Base-by-base conservation (phyloP, 2,888 invertebrate genomes). In the Listrodromus nycthemerus region DNA sequence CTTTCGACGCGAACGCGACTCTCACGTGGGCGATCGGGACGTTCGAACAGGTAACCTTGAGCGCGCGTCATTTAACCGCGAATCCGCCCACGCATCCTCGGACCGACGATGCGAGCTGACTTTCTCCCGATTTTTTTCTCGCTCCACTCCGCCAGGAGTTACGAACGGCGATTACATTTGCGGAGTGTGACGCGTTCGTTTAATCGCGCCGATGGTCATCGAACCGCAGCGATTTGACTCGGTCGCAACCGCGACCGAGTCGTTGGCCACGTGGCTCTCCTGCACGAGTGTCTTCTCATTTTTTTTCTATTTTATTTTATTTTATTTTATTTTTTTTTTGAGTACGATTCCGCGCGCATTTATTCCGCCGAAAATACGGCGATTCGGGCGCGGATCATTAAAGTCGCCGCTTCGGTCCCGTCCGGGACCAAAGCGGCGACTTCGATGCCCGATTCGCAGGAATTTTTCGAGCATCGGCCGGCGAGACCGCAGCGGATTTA, bases 361-460 rank as follows among this genome's bases (percentile, higher is more conserved):
- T n/a, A n/a, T n/a, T n/a, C n/a, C n/a, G n/a, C n/a, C n/a, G n/a
- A n/a, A n/a, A n/a, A n/a, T n/a, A 41, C 41, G 55, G 2, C 30
- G 33, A 41, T 74, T 13, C 58, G 27, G 19, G 66, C 69, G 33
- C 8, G 24, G 45, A 48, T 85, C 74, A 82, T 85, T 74, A 66
- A 84, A 82, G 75, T 85, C 85, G 55, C 19, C 6, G 55, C 55
- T 45, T 82, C 66, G 55, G 63, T n/a, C 70, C 55, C 21, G 21
- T 10, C 8, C 13, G 4, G 55, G 10, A 55, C 55, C 16, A 33
- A 50, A 41, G 16, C 33, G 87, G 92, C 90, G 92, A 92, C 89
- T 91, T 92, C 92, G 91, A 92, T 87, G 92, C 91, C 89, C 84
- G 91, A 86, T 85, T 86, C 82, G 88, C 78, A 86, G 85, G 85